Base-by-base conservation (phyloP, 2,888 invertebrate genomes). In the Gymnoscelis rufifasciata region DNA sequence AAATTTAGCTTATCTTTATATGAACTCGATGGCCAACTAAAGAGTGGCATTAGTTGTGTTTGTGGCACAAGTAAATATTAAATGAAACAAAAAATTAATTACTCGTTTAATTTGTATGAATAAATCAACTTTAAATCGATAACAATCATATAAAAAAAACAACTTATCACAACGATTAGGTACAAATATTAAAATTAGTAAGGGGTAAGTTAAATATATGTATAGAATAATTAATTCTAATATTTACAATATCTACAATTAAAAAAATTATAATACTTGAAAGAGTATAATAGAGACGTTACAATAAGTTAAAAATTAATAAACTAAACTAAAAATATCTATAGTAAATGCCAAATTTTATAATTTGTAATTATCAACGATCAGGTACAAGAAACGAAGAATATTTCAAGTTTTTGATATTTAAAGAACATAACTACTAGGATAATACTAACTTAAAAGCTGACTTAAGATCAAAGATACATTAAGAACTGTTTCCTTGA, bases 91-190 rank as follows among this genome's bases (percentile, higher is more conserved):
- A 10, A 11, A 10, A 0, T 42, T 47, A 29, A 38, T 47, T 41
- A 49, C 38, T 44, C 51, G 53, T 57, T 58, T 64, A 60, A 59
- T 60, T 59, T 64, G 59, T 62, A 55, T 55, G 56, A 60, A 38
- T 43, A 51, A 41, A 43, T 41, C 42, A 54, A 50, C 45, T 59
- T 59, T 56, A 39, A 59, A 57, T 35, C 39, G 56, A 60, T 40
- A 43, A 39, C 50, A 48, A 61, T 60, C 53, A 60, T 62, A 51
- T 49, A 66, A 7, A 65, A 54, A 53, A 38, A 49, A 54, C 48
- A 59, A 60, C 72, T 66, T 72, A 75, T 75, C 74, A 74, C 74
- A 71, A 64, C 46, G 62, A 58, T 61, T 59, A 56, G 58, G 50
- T 51, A 58, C 30, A 54, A 52, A 51, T 47, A 35, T 45, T 29